Percentiles rank a stretch among this genome's conserved stretches.
Evolutionary conservation across 1,140 invertebrate species (phyloP).

Genomic region (Philotrypesis tridentata): DNA sequence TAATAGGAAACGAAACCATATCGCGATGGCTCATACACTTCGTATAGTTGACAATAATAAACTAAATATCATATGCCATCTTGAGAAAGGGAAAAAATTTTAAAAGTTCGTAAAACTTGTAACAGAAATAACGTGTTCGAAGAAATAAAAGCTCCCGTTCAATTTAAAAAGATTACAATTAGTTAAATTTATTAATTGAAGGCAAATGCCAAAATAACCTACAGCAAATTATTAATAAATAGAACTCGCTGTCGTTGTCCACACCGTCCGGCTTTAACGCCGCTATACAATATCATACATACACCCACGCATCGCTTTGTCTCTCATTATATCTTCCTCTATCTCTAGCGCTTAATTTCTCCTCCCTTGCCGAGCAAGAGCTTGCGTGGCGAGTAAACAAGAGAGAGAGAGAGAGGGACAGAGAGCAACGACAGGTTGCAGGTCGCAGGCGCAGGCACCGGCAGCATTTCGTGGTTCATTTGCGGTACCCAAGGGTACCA

Average conservation of each 20-base stretch:
- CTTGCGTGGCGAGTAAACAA: not conserved
- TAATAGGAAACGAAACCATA: no score
- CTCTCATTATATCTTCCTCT: constrained; percentile 41
- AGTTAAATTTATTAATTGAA: no score
- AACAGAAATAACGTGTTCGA: no score
- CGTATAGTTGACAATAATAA: no score
- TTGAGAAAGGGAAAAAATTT: no score
- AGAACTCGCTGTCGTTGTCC: not conserved
- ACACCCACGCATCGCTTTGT: not conserved
- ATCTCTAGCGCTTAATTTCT: constrained; percentile 42
- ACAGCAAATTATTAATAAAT: constrained; percentile 42
- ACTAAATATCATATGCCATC: no score
- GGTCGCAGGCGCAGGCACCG: constrained; percentile 62
- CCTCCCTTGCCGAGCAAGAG: constrained; percentile 3
- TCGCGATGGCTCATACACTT: no score
- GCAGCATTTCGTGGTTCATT: constrained; percentile 75
- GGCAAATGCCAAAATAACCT: not conserved
- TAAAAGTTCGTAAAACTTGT: no score
- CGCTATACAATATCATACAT: not conserved
- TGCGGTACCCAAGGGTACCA: constrained; percentile 74
- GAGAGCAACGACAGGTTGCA: constrained; percentile 71
- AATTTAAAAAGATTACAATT: no score
- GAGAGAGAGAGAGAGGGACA: constrained; percentile 9
- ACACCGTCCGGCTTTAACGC: not conserved
- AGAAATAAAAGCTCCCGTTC: no score